These are phyloP conservation scores for Hydraecia micacea DNA, from an alignment of 2,888 invertebrate genomes.

Conservation along the genomic window DNA sequence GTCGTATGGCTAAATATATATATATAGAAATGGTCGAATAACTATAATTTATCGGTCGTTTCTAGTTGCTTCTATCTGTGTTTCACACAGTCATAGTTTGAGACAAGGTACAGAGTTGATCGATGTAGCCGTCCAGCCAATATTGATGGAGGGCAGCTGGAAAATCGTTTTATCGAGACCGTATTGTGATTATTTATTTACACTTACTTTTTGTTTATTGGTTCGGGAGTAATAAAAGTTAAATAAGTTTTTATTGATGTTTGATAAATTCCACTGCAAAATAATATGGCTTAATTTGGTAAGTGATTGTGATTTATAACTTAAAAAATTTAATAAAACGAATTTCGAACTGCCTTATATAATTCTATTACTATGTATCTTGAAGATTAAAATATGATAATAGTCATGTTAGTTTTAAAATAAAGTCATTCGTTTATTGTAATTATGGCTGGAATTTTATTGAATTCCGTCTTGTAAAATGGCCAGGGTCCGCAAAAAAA, in stretches of 20 bases:
- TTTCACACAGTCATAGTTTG: slow-evolving; percentile 54
- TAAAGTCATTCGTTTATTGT: background rate
- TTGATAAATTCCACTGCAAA: background rate
- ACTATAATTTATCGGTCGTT: background rate
- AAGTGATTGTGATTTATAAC: background rate
- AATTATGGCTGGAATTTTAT: background rate
- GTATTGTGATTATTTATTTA: slow-evolving; percentile 39
- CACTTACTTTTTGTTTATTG: background rate
- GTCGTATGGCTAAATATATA: background rate
- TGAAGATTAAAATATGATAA: too few relatives aligned
- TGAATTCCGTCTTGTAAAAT: background rate
- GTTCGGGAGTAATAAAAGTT: background rate
- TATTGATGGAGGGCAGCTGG: slow-evolving; percentile 37
- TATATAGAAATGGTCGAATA: background rate
- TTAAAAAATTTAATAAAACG: background rate
- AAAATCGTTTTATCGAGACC: slow-evolving; percentile 36
- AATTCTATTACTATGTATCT: background rate
- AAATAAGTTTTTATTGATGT: background rate
- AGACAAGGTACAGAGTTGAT: slow-evolving; percentile 56
- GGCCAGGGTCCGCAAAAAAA: accelerated
- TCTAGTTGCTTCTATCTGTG: slow-evolving; percentile 27
- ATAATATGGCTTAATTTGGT: background rate
- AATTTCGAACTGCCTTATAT: background rate
- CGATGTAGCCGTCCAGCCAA: slow-evolving; percentile 39
- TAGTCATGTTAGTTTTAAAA: background rate